Evolutionary conservation across 2,888 invertebrate species (phyloP), one percentile per base, ranked within the genome.

Genomic region (Muschampia plurimacula): DNA sequence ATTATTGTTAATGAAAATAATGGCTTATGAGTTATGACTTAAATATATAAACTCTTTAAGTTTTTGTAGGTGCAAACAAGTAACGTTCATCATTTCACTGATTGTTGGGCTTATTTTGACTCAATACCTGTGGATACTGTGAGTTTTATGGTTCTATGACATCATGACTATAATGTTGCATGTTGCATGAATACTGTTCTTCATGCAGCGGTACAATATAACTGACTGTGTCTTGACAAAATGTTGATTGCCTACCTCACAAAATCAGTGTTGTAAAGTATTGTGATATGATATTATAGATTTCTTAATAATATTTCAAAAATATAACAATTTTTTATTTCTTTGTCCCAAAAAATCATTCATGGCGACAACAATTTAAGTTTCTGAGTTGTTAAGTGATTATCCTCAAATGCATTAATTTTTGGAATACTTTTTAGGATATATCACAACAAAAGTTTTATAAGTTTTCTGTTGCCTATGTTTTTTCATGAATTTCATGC

Each of bases 61-160:
- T 36, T 36, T 36, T 36, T 36, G n/a, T 59, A 67, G 67, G 67
- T 67, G 22, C 55, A 57, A 57, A 39, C 67, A 67, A 59, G 59
- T 59, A 67, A 28, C 15, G 32, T 46, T 9, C 59, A 63, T 41
- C 41, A 63, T 63, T 63, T 63, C 36, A n/a, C n/a, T 15, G 66
- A 66, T 15, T n/a, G 32, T 66, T 52, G 32, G 36, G 52, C 52
- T 52, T 36, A 65, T 36, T 65, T 65, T 52, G 49, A 65, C n/a
- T 28, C 32, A 9, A 63, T n/a, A 15, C n/a, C 65, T 36, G 36
- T 36, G 49, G 49, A 36, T 1, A 32, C 32, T 65, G 65, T 65
- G 49, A 65, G 65, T 65, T 52, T 7, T 55, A 59, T 65, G 4
- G 65, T 65, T 52, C 22, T 55, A 59, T 65, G n/a, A 49, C 44